A percentile compares a stretch with the other conserved stretches of the same genome.
Conservation (phyloP, 2,113 vertebrate genomes). For the Otocyon megalotis region DNA sequence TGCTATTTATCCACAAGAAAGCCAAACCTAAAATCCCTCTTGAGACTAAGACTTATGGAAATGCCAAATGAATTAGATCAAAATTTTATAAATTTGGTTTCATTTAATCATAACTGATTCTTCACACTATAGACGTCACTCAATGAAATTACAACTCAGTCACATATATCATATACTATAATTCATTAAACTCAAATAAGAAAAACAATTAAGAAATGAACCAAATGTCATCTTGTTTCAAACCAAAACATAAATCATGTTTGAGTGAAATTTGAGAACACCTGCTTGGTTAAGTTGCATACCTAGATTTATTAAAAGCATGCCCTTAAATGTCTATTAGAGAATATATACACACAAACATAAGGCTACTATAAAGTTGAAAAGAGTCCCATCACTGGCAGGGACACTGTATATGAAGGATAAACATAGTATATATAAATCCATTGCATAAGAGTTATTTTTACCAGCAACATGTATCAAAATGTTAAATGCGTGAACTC, state of each 20-base stretch:
- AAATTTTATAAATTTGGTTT: constrained; percentile 62
- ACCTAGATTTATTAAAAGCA: constrained; percentile 52
- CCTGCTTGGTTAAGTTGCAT: constrained; percentile 25
- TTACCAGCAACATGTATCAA: constrained; percentile 9
- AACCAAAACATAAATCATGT: constrained; percentile 4
- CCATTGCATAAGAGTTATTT: constrained; percentile 8
- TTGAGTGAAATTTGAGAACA: constrained; percentile 19
- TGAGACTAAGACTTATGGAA: background rate
- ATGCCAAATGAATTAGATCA: constrained; percentile 25
- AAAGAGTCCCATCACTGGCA: constrained; percentile 45
- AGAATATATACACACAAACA: background rate
- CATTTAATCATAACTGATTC: constrained; percentile 53
- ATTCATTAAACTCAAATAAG: constrained; percentile 53
- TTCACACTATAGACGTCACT: constrained; percentile 22
- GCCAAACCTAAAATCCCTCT: constrained; percentile 6
- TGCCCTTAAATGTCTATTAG: constrained; percentile 2
- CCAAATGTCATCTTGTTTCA: constrained; percentile 57
- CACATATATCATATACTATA: background rate
- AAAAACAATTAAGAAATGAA: constrained; percentile 36
- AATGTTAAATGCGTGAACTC: constrained; percentile 29
- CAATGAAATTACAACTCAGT: constrained; percentile 56
- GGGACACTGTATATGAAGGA: background rate
- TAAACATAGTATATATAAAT: background rate
- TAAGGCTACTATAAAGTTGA: constrained; percentile 8
- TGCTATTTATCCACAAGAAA: background rate